These are phyloP conservation scores for Austrofundulus limnaeus DNA, from an alignment of 2,113 vertebrate genomes.

Conservation along the genomic window DNA sequence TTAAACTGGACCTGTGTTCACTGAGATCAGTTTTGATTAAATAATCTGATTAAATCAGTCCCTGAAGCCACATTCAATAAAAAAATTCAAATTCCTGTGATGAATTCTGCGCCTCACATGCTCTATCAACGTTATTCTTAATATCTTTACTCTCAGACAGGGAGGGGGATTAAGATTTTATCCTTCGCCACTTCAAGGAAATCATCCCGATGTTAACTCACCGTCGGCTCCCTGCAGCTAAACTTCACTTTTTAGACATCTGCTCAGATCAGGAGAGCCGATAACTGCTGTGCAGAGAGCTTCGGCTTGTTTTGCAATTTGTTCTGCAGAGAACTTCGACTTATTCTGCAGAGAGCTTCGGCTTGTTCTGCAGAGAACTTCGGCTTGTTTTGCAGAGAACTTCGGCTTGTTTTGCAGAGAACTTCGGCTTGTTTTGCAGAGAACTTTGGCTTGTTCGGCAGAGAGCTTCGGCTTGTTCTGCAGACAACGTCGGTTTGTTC, in stretches of 20 bases:
- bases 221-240: constrained; percentile 33
- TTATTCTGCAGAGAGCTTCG: too few species aligned
- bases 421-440: too few species aligned
- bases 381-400: too few species aligned
- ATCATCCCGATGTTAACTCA: constrained; percentile 24
- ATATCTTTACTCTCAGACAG: constrained; percentile 29
- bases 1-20: too few species aligned
- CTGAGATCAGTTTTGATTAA: neutral
- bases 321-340: too few species aligned
- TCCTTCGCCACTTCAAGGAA: constrained; percentile 29
- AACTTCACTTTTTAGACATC: constrained; percentile 29
- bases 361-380: too few species aligned
- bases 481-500: too few species aligned
- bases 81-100: neutral
- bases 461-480: too few species aligned
- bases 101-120: constrained; percentile 17
- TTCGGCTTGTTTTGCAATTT: neutral
- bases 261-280: neutral
- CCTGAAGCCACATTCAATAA: neutral
- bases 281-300: constrained; percentile 1
- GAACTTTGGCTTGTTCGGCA: too few species aligned
- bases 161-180: constrained; percentile 40
- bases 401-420: too few species aligned
- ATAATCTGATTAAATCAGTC: neutral
- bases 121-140: constrained; percentile 26